Evolutionary conservation across 1,140 invertebrate species (phyloP).

Genomic region (Drosophila subpulchrella): DNA sequence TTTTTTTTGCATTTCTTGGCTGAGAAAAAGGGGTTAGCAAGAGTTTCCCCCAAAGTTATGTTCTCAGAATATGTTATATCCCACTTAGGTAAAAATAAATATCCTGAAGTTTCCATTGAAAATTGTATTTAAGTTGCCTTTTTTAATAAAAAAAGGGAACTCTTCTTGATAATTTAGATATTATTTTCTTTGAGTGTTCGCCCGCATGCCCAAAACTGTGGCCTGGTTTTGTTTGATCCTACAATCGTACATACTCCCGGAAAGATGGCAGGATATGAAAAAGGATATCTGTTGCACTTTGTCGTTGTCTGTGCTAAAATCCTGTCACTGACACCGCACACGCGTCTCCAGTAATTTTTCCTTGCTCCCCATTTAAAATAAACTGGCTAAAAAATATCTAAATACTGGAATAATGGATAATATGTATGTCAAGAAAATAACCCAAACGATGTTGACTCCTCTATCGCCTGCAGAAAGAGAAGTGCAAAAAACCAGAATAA

Average conservation of each 20-base stretch:
- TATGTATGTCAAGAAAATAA: not conserved
- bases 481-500: slow-evolving; percentile 11
- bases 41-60: too few relatives aligned
- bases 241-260: not conserved
- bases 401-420: too few relatives aligned
- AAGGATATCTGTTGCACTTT: slow-evolving; percentile 39
- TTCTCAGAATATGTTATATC: too few relatives aligned
- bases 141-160: too few relatives aligned
- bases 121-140: too few relatives aligned
- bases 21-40: too few relatives aligned
- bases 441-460: not conserved
- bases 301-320: slow-evolving; percentile 43
- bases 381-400: not conserved
- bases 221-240: slow-evolving; percentile 17
- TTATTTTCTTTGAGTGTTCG: not conserved
- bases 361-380: too few relatives aligned
- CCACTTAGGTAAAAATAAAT: too few relatives aligned
- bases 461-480: not conserved
- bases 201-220: slow-evolving; percentile 21
- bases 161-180: too few relatives aligned
- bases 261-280: not conserved
- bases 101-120: too few relatives aligned
- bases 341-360: slow-evolving; percentile 3
- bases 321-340: slow-evolving; percentile 9
- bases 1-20: too few relatives aligned